Evolutionary conservation across 2,797 vertebrate genomes (phyloP).

Genomic region (Hypotaenidia philippensis): DNA sequence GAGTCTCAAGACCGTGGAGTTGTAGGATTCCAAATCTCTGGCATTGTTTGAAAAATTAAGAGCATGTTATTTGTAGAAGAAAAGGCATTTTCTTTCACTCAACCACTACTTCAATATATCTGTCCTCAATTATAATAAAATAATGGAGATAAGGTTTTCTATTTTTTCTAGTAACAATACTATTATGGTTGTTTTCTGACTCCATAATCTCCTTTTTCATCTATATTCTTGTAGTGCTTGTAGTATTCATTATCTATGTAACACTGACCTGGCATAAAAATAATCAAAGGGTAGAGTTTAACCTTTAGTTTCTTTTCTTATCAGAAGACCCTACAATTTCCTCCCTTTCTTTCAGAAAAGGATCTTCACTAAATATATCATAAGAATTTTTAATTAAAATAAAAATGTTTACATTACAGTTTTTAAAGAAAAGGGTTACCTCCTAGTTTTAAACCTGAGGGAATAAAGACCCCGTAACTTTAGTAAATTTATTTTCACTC

Average conservation of each 20-base stretch:
- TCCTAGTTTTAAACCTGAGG: neutral
- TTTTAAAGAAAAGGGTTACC: neutral
- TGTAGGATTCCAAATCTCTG: neutral
- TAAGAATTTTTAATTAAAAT: neutral
- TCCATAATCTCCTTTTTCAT: neutral
- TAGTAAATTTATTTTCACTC: neutral
- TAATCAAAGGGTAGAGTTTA: neutral
- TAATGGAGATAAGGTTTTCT: rapidly evolving
- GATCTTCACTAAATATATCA: neutral
- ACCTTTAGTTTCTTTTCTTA: neutral
- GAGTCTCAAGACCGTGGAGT: neutral
- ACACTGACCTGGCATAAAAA: neutral
- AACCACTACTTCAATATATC: neutral
- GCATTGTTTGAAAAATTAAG: neutral
- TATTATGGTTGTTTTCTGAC: neutral
- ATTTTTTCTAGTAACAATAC: neutral
- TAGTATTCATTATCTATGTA: neutral
- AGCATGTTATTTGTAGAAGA: neutral
- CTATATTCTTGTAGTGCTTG: neutral
- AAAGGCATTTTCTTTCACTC: neutral
- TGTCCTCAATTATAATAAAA: neutral
- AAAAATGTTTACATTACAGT: neutral
- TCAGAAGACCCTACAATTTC: neutral
- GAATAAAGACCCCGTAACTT: neutral
- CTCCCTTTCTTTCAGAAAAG: neutral